Percentiles rank a stretch among this genome's conserved stretches.
Evolutionary conservation across 2,797 vertebrate species (phyloP).

Genomic region (Sebastes paucispinis): DNA sequence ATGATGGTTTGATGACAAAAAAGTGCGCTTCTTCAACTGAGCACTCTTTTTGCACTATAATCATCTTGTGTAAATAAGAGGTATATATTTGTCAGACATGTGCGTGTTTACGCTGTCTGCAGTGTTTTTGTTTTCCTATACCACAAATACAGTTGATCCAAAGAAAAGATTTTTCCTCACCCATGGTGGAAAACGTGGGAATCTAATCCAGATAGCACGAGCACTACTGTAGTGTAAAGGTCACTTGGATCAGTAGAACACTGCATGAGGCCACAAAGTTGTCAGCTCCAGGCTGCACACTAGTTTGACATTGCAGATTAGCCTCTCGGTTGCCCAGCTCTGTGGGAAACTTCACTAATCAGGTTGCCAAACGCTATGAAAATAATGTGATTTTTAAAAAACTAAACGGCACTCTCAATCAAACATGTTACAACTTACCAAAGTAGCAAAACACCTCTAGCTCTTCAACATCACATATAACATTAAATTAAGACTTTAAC

Average conservation of each 20-base stretch:
- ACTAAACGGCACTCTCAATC: constrained; percentile 4
- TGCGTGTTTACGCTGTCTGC: neutral
- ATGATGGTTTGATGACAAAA: neutral
- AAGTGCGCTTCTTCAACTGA: neutral
- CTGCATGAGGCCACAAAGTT: constrained; percentile 14
- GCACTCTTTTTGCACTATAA: neutral
- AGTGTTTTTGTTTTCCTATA: neutral
- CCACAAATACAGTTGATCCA: constrained; percentile 5
- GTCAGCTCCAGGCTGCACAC: constrained; percentile 64
- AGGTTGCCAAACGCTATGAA: constrained; percentile 8
- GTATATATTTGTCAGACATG: neutral
- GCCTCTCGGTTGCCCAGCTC: constrained; percentile 16
- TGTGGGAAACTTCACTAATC: constrained; percentile 10
- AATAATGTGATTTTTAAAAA: constrained; percentile 3
- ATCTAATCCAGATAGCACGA: neutral
- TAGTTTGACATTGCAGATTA: constrained; percentile 38
- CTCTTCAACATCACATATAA: constrained; percentile 33
- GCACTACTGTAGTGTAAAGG: constrained; percentile 12
- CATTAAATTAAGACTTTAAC: constrained; percentile 76
- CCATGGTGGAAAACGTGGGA: neutral
- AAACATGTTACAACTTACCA: constrained; percentile 29
- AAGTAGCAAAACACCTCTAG: constrained; percentile 51
- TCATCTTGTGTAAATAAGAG: neutral
- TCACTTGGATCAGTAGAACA: constrained; percentile 22
- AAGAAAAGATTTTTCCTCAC: neutral